Conservation (phyloP, 1,140 invertebrate genomes). For the Vollenhovia emeryi region DNA sequence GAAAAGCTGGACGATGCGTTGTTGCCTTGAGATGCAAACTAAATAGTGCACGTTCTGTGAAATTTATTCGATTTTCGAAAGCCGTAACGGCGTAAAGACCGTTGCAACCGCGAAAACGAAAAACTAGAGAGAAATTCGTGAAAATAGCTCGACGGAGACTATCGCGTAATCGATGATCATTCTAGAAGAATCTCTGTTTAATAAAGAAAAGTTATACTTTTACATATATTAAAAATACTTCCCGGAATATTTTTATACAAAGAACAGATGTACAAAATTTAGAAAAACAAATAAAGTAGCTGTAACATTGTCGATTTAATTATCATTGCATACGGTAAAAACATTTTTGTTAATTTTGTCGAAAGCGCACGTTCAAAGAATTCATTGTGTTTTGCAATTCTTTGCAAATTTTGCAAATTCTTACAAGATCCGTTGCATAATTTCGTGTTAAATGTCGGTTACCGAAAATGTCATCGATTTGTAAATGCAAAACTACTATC, state of each 20-base stretch:
- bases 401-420: background rate
- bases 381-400: background rate
- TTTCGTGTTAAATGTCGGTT: background rate
- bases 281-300: background rate
- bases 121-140: background rate
- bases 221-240: background rate
- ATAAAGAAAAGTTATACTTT: background rate
- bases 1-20: background rate
- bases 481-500: background rate
- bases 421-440: background rate
- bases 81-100: background rate
- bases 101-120: background rate
- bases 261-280: background rate
- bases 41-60: background rate
- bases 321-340: background rate
- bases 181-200: background rate
- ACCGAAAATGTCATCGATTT: no score
- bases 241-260: background rate
- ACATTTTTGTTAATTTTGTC: background rate
- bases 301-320: background rate
- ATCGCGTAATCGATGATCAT: background rate
- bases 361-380: background rate
- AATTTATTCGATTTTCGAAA: slow-evolving; percentile 27
- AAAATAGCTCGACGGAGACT: background rate
- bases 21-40: background rate